These are phyloP conservation scores for Drosophila siamana DNA, from an alignment of 2,888 invertebrate species.

Conservation along the genomic window DNA sequence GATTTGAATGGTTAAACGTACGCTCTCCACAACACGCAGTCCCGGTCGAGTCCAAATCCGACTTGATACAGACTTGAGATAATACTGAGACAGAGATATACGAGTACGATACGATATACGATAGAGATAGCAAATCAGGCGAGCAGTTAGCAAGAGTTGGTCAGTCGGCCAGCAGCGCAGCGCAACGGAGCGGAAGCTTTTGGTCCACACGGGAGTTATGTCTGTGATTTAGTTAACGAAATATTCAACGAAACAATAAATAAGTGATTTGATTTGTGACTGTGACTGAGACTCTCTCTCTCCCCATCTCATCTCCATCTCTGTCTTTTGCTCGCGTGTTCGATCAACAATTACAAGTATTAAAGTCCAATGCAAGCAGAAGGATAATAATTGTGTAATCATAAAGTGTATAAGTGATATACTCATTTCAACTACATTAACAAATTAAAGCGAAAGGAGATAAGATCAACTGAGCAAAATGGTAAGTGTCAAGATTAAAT, in stretches of 20 bases:
- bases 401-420: slow-evolving; percentile 50
- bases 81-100: slow-evolving; percentile 14
- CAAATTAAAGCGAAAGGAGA: slow-evolving; percentile 27
- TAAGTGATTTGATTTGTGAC: slow-evolving; percentile 30
- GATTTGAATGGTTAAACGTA: slow-evolving; percentile 83
- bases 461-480: slow-evolving; percentile 37
- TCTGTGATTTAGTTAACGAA: slow-evolving; percentile 30
- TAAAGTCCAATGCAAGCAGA: slow-evolving; percentile 34
- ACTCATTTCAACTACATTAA: slow-evolving; percentile 14
- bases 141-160: slow-evolving; percentile 44
- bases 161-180: slow-evolving; percentile 41
- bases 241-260: background rate
- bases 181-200: slow-evolving; percentile 1
- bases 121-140: slow-evolving; percentile 28
- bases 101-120: slow-evolving; percentile 1
- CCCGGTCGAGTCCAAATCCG: slow-evolving; percentile 66
- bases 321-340: background rate
- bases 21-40: slow-evolving; percentile 52
- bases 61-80: slow-evolving; percentile 30
- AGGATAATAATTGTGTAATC: slow-evolving; percentile 48
- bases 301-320: slow-evolving; percentile 7
- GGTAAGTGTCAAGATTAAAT: slow-evolving; percentile 49
- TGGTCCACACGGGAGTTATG: slow-evolving; percentile 19
- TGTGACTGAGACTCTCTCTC: slow-evolving; percentile 22
- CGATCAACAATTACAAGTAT: slow-evolving; percentile 32